These are phyloP conservation scores for Ischnura elegans DNA, from an alignment of 2,888 invertebrate species.

Conservation along the genomic window DNA sequence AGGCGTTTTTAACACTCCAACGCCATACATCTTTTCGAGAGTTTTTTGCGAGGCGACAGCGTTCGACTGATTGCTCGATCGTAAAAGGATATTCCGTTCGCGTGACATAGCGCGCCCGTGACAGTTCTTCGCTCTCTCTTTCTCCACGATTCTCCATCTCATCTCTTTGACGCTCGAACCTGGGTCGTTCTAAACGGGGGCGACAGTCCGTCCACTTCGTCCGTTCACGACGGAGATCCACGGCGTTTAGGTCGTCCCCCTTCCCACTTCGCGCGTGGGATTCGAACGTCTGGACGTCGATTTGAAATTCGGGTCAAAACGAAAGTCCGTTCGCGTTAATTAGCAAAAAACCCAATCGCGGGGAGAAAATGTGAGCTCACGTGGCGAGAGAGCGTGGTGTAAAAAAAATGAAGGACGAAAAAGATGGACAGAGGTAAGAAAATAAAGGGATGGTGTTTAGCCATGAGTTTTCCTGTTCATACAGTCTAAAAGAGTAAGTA, in stretches of 20 bases:
- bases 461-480: too few species aligned
- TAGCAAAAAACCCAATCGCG: neutral
- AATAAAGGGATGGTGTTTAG: too few species aligned
- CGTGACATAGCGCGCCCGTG: neutral
- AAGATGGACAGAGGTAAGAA: too few species aligned
- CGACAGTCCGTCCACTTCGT: neutral
- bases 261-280: neutral
- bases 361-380: neutral
- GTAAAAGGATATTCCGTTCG: neutral
- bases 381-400: neutral
- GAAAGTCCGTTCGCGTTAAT: neutral
- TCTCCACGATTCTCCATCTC: neutral
- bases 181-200: neutral
- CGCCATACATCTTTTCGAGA: neutral
- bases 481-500: too few species aligned
- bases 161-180: neutral
- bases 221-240: neutral
- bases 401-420: neutral
- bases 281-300: neutral
- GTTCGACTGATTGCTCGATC: conserved; percentile 26
- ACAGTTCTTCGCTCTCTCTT: neutral
- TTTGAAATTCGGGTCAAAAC: conserved; percentile 1
- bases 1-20: neutral
- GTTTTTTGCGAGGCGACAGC: neutral
- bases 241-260: neutral